Evolutionary conservation across 2,113 vertebrate species (phyloP).

Genomic region (Melozone crissalis): DNA sequence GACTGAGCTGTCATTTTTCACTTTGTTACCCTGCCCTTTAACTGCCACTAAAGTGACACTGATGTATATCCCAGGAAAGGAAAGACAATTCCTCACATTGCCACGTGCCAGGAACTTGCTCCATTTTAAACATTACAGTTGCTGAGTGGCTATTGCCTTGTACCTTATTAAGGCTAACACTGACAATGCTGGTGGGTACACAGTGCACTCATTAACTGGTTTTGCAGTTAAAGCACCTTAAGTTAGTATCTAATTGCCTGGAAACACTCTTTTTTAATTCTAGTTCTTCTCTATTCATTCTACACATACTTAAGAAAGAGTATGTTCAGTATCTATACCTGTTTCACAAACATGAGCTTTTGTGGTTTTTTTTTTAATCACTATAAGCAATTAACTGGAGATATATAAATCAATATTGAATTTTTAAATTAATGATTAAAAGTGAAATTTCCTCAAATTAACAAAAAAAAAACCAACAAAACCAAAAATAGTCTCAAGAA

Average conservation of each 20-base stretch:
- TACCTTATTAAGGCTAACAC: not conserved
- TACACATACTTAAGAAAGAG: not conserved
- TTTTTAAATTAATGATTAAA: not conserved
- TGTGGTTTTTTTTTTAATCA: not conserved
- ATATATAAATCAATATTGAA: not conserved
- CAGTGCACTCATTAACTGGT: not conserved
- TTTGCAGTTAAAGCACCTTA: not conserved
- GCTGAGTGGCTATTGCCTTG: not conserved
- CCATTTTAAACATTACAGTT: not conserved
- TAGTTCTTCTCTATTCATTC: not conserved
- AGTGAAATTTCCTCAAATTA: not conserved
- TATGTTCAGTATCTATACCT: not conserved
- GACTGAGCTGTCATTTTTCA: slow-evolving; percentile 25
- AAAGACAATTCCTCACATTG: not conserved
- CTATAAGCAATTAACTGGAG: not conserved
- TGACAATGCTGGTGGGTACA: not conserved
- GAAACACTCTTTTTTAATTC: not conserved
- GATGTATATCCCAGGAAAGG: slow-evolving; percentile 28
- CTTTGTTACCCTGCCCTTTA: slow-evolving; percentile 45
- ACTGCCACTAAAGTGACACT: slow-evolving; percentile 24
- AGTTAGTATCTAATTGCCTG: not conserved
- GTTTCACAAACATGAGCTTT: not conserved
- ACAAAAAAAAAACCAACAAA: not conserved
- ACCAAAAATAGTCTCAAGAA: not conserved
- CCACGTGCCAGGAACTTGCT: not conserved